Evolutionary conservation across 2,888 invertebrate species (phyloP).

Genomic region (Himalopsyche kuldschensis): DNA sequence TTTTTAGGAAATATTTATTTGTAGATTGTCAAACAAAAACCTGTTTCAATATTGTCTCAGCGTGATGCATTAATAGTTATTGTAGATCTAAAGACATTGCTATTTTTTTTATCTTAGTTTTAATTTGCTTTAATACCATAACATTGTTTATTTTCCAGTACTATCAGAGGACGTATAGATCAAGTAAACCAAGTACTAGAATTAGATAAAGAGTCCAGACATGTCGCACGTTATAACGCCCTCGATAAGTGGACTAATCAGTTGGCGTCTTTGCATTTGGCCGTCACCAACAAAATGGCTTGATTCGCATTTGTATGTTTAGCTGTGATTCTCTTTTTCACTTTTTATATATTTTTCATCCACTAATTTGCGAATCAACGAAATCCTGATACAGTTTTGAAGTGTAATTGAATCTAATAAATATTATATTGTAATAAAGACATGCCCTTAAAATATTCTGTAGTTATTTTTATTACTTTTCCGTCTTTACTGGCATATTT

Average conservation of each 20-base stretch:
- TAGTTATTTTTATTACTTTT: too few species aligned
- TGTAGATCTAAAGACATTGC: too few species aligned
- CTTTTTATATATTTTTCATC: slow-evolving; percentile 2
- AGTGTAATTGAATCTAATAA: neutral
- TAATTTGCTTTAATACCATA: neutral
- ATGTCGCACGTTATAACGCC: slow-evolving; percentile 86
- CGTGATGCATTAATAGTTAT: too few species aligned
- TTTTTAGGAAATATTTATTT: neutral
- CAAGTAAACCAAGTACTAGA: slow-evolving; percentile 94
- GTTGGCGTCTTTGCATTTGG: slow-evolving; percentile 82
- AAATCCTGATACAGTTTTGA: neutral
- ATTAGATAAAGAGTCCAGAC: slow-evolving; percentile 76
- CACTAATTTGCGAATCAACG: slow-evolving; percentile 39
- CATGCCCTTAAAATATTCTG: neutral
- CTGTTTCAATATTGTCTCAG: too few species aligned
- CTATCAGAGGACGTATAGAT: slow-evolving; percentile 84
- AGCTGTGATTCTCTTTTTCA: neutral
- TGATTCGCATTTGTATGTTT: slow-evolving; percentile 46
- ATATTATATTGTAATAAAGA: neutral
- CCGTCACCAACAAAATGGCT: slow-evolving; percentile 93
- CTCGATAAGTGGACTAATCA: slow-evolving; percentile 96
- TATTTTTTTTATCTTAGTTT: too few species aligned
- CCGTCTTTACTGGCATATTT: too few species aligned
- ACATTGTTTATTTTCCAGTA: slow-evolving; percentile 56
- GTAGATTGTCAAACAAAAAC: too few species aligned